These are phyloP conservation scores for Meteorus sp. DNA, from an alignment of 1,140 invertebrate species.

Conservation along the genomic window DNA sequence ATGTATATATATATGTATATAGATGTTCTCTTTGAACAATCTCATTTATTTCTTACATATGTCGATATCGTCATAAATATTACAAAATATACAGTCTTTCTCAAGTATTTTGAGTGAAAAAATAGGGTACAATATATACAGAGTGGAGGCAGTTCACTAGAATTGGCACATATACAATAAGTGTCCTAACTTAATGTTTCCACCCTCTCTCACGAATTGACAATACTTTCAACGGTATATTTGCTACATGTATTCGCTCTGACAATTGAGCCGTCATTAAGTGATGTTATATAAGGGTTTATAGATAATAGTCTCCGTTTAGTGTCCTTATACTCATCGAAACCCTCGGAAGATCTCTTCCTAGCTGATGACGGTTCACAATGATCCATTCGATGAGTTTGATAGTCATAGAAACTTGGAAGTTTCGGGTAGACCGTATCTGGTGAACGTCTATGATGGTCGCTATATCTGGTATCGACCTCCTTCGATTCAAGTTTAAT, in stretches of 20 bases:
- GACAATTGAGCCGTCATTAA: conserved; percentile 16
- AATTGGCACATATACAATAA: neutral
- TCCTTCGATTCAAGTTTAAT: conserved; percentile 14
- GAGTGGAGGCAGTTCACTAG: neutral
- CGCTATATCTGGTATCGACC: conserved; percentile 3
- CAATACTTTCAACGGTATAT: conserved; percentile 54
- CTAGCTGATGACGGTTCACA: conserved; percentile 4
- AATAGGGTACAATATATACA: conserved; percentile 21
- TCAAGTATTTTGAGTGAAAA: neutral
- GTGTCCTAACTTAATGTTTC: neutral
- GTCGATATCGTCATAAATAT: conserved; percentile 23
- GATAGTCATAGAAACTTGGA: conserved; percentile 14
- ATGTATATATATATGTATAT: neutral
- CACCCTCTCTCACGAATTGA: conserved; percentile 46
- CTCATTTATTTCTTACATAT: conserved; percentile 3
- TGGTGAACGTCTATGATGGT: conserved; percentile 8
- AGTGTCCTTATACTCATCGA: conserved; percentile 8
- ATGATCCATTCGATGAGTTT: neutral
- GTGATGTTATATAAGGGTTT: conserved; percentile 18
- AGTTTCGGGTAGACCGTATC: conserved; percentile 7
- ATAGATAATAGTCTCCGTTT: conserved; percentile 15
- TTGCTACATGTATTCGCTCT: conserved; percentile 44
- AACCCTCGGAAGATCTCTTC: conserved; percentile 18
- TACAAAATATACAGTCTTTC: conserved; percentile 29
- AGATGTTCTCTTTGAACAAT: neutral